Evolutionary conservation across 2,888 invertebrate species (phyloP).

Genomic region (Pterobdella sp.): DNA sequence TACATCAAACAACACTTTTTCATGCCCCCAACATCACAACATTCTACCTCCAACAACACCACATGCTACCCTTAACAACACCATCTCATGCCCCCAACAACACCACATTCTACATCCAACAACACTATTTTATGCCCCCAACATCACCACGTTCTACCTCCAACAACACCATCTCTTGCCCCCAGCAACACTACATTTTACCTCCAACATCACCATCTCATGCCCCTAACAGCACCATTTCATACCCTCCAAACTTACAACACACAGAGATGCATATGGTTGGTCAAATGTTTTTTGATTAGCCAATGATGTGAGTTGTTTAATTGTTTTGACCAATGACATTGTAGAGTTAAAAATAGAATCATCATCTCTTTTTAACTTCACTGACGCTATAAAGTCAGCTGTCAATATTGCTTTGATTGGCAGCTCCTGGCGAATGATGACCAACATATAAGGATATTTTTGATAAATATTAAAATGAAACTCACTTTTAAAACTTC

Average conservation of each 20-base stretch:
- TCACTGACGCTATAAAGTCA: not conserved
- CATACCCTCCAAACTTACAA: not conserved
- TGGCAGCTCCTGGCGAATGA: not conserved
- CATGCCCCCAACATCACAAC: no score
- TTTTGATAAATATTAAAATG: slow-evolving; percentile 13
- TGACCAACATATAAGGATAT: not conserved
- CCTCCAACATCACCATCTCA: no score
- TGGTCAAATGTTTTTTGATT: slow-evolving; percentile 9
- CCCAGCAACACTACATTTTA: no score
- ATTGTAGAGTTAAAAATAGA: slow-evolving; percentile 17
- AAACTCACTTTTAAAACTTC: no score
- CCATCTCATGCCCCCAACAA: no score
- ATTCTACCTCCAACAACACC: no score
- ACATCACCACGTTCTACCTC: no score
- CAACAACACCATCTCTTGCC: no score
- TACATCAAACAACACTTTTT: no score
- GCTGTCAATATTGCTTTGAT: not conserved
- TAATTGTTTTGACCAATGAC: slow-evolving; percentile 10
- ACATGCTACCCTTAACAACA: no score
- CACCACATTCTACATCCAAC: no score
- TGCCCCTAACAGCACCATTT: not conserved
- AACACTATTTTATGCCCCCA: no score
- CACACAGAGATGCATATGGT: slow-evolving; percentile 16
- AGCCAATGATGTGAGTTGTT: slow-evolving; percentile 15
- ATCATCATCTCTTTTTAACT: slow-evolving; percentile 4